A percentile compares a stretch with the other conserved stretches of the same genome.
These are phyloP conservation scores for Dromas ardeola DNA, from an alignment of 2,113 vertebrate genomes.

Conservation along the genomic window DNA sequence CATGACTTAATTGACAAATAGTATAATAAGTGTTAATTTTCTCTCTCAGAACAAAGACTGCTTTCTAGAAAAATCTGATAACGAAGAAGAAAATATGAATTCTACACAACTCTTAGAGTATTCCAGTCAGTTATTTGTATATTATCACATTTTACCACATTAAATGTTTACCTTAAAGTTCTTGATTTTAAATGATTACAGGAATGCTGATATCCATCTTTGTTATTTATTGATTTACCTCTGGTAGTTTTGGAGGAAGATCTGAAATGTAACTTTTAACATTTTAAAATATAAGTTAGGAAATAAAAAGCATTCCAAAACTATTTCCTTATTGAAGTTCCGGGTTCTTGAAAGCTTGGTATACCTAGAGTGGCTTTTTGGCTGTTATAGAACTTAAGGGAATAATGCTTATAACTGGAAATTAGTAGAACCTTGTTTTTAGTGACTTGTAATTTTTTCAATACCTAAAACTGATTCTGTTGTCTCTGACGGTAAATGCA, in stretches of 20 bases:
- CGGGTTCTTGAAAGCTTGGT: not conserved
- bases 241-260: not conserved
- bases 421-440: not conserved
- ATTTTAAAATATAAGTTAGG: not conserved
- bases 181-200: not conserved
- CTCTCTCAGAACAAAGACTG: slow-evolving; percentile 45
- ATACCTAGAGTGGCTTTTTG: not conserved
- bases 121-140: not conserved
- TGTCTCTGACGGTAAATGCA: not conserved
- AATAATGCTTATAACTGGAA: not conserved
- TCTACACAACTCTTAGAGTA: not conserved
- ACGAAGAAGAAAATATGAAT: not conserved
- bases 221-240: not conserved
- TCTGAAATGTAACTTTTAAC: not conserved
- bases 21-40: slow-evolving; percentile 61
- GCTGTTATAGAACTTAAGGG: not conserved
- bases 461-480: not conserved
- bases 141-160: not conserved
- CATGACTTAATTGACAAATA: slow-evolving; percentile 55
- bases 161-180: not conserved
- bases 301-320: not conserved
- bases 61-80: not conserved
- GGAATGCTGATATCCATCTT: not conserved
- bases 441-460: not conserved
- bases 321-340: not conserved